phyloP scores from a whole-genome alignment of 2,113 vertebrate species.

The Sinocyclocheilus maitianheensis region DNA sequence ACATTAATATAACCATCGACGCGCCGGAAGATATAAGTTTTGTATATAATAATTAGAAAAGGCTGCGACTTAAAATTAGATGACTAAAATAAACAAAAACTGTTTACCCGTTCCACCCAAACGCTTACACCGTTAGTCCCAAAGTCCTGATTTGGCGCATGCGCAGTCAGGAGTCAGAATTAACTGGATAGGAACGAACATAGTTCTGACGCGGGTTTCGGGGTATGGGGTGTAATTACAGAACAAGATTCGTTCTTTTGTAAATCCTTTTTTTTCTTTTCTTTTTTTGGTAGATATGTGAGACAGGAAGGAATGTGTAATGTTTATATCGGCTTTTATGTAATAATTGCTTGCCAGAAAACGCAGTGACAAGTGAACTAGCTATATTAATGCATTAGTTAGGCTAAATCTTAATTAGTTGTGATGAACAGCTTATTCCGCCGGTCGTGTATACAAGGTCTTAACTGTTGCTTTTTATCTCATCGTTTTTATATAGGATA shows the following conservation, averaged over 20 bases:
- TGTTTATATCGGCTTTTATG: not conserved
- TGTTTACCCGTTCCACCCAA: slow-evolving; percentile 41
- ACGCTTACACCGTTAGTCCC: not conserved
- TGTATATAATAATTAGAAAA: not conserved
- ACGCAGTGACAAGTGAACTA: too few species aligned
- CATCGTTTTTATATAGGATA: too few species aligned
- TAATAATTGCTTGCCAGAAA: too few species aligned
- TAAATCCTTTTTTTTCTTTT: not conserved
- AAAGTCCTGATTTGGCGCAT: slow-evolving; percentile 28
- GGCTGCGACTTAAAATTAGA: not conserved
- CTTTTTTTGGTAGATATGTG: not conserved
- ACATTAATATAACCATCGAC: not conserved
- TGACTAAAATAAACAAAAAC: not conserved
- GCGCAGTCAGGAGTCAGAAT: slow-evolving; percentile 4
- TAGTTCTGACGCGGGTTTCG: not conserved
- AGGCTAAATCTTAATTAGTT: too few species aligned
- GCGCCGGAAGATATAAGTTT: not conserved
- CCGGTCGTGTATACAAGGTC: too few species aligned
- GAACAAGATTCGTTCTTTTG: not conserved
- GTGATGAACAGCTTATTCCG: too few species aligned
- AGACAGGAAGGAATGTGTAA: not conserved
- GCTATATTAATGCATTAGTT: too few species aligned
- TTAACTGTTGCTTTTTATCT: too few species aligned
- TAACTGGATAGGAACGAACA: not conserved
- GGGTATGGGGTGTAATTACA: not conserved